Conservation (phyloP, 2,113 vertebrate genomes). For the Pungitius pungitius region DNA sequence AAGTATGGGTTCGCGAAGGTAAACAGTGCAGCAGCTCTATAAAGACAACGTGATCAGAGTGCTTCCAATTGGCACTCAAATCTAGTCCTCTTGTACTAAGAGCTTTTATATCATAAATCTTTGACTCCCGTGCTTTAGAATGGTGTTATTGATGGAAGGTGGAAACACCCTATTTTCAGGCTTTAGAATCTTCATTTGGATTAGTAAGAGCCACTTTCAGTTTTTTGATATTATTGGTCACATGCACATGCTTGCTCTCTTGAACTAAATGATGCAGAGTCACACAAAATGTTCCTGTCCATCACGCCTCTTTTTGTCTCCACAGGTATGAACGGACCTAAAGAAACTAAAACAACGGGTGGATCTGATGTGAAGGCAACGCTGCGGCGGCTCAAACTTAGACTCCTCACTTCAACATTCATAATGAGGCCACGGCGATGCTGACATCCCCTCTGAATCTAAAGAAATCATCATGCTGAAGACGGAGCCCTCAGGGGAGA, state of each 20-base stretch:
- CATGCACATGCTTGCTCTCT: constrained; percentile 1
- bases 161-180: not conserved
- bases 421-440: constrained; percentile 78
- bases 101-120: constrained; percentile 21
- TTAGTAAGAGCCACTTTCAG: constrained; percentile 15
- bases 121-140: constrained; percentile 9
- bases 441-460: constrained; percentile 79
- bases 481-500: constrained; percentile 93
- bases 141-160: constrained; percentile 4
- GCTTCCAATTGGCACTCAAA: constrained; percentile 19
- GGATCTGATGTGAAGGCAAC: constrained; percentile 34
- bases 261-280: not conserved
- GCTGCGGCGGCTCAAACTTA: constrained; percentile 41
- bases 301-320: constrained; percentile 35
- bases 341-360: constrained; percentile 34
- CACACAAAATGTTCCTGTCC: constrained; percentile 6
- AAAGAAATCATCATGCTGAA: constrained; percentile 94
- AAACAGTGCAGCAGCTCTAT: constrained; percentile 19
- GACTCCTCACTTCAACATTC: constrained; percentile 41
- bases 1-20: constrained; percentile 38
- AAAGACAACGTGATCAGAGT: constrained; percentile 16
- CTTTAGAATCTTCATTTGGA: constrained; percentile 16
- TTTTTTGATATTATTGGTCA: constrained; percentile 1
- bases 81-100: constrained; percentile 17
- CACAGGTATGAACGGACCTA: constrained; percentile 59